These are phyloP conservation scores for Aphelocoma californica DNA, from an alignment of 2,797 vertebrate species.

Conservation along the genomic window DNA sequence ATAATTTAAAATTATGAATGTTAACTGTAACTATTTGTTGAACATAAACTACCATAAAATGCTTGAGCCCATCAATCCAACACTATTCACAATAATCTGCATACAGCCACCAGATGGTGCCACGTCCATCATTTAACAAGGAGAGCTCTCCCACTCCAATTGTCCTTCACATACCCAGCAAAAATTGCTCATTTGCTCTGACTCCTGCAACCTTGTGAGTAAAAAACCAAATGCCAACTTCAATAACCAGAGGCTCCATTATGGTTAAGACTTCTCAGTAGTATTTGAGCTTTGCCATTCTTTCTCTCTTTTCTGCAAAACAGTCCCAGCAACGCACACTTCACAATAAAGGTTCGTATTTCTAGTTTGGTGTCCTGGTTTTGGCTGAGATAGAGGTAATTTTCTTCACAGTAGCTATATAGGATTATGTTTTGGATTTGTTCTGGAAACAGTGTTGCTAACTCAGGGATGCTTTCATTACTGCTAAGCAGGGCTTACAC, in stretches of 20 bases:
- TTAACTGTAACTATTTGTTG: neutral
- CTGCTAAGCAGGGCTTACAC: neutral
- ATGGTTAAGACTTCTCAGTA: neutral
- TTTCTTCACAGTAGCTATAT: neutral
- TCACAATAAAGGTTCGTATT: neutral
- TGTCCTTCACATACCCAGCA: neutral
- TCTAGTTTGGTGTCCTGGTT: neutral
- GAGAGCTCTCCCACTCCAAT: neutral
- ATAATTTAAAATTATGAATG: neutral
- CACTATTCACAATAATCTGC: neutral
- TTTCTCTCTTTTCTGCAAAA: neutral
- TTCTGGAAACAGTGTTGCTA: neutral
- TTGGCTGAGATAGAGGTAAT: neutral
- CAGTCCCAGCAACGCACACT: neutral
- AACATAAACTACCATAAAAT: neutral
- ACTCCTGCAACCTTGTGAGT: neutral
- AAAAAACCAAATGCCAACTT: neutral
- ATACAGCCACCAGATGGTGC: neutral
- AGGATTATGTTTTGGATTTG: neutral
- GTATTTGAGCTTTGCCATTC: neutral
- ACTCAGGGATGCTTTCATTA: neutral
- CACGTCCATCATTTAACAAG: neutral
- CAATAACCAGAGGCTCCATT: neutral
- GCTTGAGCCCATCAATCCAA: neutral
- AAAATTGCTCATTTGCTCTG: neutral